These are phyloP conservation scores for Crossaster papposus DNA, from an alignment of 53 echinoderm and acorn worm genomes.

Conservation along the genomic window DNA sequence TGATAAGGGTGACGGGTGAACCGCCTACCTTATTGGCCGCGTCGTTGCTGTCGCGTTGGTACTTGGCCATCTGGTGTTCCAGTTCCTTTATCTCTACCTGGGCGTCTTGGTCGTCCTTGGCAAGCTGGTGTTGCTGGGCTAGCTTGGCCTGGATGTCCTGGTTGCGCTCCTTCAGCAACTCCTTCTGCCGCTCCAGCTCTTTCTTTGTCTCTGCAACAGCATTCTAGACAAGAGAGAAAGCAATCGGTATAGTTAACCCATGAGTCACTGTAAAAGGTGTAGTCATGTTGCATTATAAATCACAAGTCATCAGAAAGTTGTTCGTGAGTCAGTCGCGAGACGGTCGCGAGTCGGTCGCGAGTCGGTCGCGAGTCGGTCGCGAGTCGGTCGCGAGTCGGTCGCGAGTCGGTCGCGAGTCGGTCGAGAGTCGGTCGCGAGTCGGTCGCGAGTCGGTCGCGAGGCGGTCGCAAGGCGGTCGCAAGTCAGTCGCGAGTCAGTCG, in stretches of 20 bases:
- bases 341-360: too few species aligned
- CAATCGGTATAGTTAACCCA: too few species aligned
- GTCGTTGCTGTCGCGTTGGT: slow-evolving; percentile 88
- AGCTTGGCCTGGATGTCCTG: slow-evolving; percentile 83
- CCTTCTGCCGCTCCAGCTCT: slow-evolving; percentile 87
- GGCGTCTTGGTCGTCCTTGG: slow-evolving; percentile 85
- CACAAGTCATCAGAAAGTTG: too few species aligned
- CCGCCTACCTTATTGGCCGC: slow-evolving; percentile 83
- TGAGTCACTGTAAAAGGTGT: too few species aligned
- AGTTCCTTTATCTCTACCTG: slow-evolving; percentile 91
- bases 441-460: too few species aligned
- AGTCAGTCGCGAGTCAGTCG: too few species aligned
- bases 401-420: too few species aligned
- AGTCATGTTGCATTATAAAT: not conserved
- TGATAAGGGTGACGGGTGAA: not conserved
- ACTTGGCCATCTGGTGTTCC: slow-evolving; percentile 83
- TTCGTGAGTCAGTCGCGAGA: too few species aligned
- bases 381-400: too few species aligned
- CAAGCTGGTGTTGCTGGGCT: slow-evolving; percentile 71
- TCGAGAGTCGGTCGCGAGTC: too few species aligned
- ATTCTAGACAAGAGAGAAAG: slow-evolving; percentile 29
- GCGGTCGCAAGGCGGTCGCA: too few species aligned
- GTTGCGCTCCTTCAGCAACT: slow-evolving; percentile 79
- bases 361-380: too few species aligned
- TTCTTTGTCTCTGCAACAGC: slow-evolving; percentile 78